Base-by-base conservation (phyloP, 2,113 vertebrate species). In the Morone chrysops region DNA sequence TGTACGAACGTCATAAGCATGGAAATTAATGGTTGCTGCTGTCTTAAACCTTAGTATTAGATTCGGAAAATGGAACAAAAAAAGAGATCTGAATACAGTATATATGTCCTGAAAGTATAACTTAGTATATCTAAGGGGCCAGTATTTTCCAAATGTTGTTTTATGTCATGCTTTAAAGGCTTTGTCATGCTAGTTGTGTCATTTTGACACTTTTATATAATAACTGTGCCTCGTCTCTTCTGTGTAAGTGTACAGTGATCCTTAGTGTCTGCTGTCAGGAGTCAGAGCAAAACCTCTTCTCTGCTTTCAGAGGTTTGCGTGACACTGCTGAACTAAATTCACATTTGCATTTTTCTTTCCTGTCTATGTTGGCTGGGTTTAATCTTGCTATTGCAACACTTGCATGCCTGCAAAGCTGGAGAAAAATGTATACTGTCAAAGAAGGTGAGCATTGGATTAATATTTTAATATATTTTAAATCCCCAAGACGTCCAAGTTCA, bases 251-350 rank as follows among this genome's bases (percentile, higher is more conserved):
- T 18, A 66, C 56, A 54, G 17, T 67, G 43, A 73, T 75, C 40
- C 56, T 63, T 20, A 13, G 8, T 69, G 57, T 66, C 47, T 77
- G 12, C 22, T 59, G 61, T 71, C 50, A 60, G 68, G 53, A 75
- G 41, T 54, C 54, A 81, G 41, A 71, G 56, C 13, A 56, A 72
- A 77, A 9, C 25, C 38, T 71, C 31, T 8, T 51, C 54, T 60
- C 41, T 72, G 72, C 78, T 82, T 76, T 60, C 50, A 73, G 70
- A 86, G 82, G 62, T 76, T 87, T 70, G 11, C 50, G 40, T 84
- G 53, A 20, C 13, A 36, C 61, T 45, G 47, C 61, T 76, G 47
- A 76, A 67, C 70, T 51, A 36, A 80, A 68, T 82, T 63, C 2
- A 70, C 18, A 77, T 80, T 83, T 84, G 65, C 77, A 75, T 73